Percentiles rank a stretch among this genome's conserved stretches.
phyloP scores from a whole-genome alignment of 2,888 invertebrate genomes.

The Phalera bucephala region DNA sequence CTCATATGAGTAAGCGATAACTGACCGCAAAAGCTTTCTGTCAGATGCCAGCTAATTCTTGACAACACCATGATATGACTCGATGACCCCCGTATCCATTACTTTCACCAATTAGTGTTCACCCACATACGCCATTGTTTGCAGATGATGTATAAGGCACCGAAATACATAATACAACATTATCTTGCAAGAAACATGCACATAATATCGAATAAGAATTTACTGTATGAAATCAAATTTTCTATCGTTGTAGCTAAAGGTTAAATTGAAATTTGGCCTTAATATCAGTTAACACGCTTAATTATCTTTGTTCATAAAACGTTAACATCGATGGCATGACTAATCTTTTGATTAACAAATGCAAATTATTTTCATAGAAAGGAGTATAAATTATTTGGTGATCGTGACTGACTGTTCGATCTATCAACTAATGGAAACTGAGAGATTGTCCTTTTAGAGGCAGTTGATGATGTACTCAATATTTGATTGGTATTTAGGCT shows the following conservation, averaged over 20 bases:
- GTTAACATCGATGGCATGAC: constrained; percentile 32
- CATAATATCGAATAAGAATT: no score
- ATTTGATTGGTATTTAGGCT: no score
- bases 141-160: constrained; percentile 22
- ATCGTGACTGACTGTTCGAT: background rate
- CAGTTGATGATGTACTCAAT: no score
- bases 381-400: constrained; percentile 15
- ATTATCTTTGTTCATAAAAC: no score
- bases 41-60: background rate
- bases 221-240: no score
- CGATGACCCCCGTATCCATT: constrained; percentile 22
- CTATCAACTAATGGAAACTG: background rate
- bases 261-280: no score
- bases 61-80: background rate
- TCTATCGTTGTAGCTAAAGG: no score
- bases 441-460: no score
- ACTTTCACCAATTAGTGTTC: constrained; percentile 42
- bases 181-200: no score
- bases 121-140: constrained; percentile 33
- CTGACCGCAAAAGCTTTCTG: background rate
- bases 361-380: constrained; percentile 27
- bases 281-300: no score
- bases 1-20: no score
- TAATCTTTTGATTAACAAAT: constrained; percentile 28
- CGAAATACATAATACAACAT: constrained; percentile 29